A percentile compares a stretch with the other conserved stretches of the same genome.
Conservation (phyloP, 2,113 vertebrate genomes). For the Synchiropus splendidus region DNA sequence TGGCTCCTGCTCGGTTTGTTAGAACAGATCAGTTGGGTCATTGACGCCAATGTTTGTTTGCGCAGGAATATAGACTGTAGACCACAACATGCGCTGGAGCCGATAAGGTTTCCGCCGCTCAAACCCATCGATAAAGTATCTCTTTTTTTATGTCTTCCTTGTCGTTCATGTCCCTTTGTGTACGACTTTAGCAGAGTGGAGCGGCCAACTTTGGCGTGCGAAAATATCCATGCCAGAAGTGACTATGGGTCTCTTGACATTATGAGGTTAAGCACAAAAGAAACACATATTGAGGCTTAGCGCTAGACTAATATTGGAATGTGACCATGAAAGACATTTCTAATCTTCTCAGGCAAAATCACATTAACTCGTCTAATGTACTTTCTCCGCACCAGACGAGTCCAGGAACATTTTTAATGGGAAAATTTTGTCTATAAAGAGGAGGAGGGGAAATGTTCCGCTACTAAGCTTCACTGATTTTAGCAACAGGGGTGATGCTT, state of each 20-base stretch:
- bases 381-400: slow-evolving; percentile 51
- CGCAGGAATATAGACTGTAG: neutral
- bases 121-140: slow-evolving; percentile 22
- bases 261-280: slow-evolving; percentile 71
- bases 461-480: slow-evolving; percentile 45
- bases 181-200: slow-evolving; percentile 22
- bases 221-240: slow-evolving; percentile 47
- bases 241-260: slow-evolving; percentile 64
- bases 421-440: slow-evolving; percentile 37
- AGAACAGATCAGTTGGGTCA: slow-evolving; percentile 31
- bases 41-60: slow-evolving; percentile 29
- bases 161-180: slow-evolving; percentile 13
- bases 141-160: slow-evolving; percentile 1
- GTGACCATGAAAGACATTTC: slow-evolving; percentile 70
- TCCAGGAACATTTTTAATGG: slow-evolving; percentile 54
- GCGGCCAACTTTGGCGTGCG: slow-evolving; percentile 28
- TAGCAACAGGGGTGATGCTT: slow-evolving; percentile 11
- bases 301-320: slow-evolving; percentile 64
- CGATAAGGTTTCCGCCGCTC: neutral
- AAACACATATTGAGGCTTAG: slow-evolving; percentile 62
- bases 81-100: too few species aligned
- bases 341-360: slow-evolving; percentile 70
- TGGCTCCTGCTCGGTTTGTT: slow-evolving; percentile 27
- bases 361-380: slow-evolving; percentile 65
- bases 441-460: slow-evolving; percentile 10